phyloP scores from a whole-genome alignment of 2,888 invertebrate genomes.

The Bursaphelenchus okinawaensis region DNA sequence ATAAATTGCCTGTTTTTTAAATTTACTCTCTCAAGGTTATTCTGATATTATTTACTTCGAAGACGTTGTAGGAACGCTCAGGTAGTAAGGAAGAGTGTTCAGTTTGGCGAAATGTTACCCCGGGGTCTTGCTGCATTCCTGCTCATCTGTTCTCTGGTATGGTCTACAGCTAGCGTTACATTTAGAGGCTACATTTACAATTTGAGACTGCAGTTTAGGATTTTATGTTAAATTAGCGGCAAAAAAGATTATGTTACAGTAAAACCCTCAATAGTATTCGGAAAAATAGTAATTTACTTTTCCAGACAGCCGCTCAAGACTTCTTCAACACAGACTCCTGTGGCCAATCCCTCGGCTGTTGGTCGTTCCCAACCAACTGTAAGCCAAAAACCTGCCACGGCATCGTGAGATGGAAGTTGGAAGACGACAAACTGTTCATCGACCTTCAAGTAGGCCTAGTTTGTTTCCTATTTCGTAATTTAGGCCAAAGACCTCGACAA shows the following conservation, averaged over 20 bases:
- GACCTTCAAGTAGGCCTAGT: constrained; percentile 31
- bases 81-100: neutral
- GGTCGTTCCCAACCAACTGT: constrained; percentile 56
- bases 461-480: neutral
- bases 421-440: constrained; percentile 29
- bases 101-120: neutral
- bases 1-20: neutral
- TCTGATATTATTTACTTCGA: neutral
- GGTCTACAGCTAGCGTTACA: neutral
- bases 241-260: too few relatives aligned
- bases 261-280: too few relatives aligned
- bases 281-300: too few relatives aligned
- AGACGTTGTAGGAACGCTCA: neutral
- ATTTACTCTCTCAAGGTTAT: neutral
- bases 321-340: constrained; percentile 41
- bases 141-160: neutral
- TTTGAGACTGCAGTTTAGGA: too few relatives aligned
- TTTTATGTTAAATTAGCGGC: too few relatives aligned
- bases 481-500: constrained; percentile 17
- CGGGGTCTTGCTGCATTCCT: neutral
- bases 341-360: constrained; percentile 55
- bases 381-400: constrained; percentile 37
- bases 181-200: too few relatives aligned
- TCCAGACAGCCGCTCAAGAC: too few relatives aligned
- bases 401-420: constrained; percentile 37